A percentile compares a stretch with the other conserved stretches of the same genome.
Evolutionary conservation across 2,888 invertebrate genomes (phyloP).

Genomic region (Protonemura montana): DNA sequence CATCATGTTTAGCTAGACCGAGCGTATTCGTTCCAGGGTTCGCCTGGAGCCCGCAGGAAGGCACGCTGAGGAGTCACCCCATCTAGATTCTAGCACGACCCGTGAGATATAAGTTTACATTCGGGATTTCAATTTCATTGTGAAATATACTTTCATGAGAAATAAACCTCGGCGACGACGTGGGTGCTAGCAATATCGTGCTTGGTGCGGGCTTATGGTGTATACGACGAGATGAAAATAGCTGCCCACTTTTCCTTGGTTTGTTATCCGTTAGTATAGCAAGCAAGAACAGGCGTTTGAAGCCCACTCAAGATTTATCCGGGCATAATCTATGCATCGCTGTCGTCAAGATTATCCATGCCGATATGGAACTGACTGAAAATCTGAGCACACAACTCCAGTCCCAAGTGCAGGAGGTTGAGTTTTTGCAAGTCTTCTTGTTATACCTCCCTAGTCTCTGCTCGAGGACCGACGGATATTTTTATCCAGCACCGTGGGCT

Average conservation of each 20-base stretch:
- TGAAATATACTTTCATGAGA: neutral
- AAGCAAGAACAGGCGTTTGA: neutral
- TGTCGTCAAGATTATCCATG: neutral
- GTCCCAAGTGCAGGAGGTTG: neutral
- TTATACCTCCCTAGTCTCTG: neutral
- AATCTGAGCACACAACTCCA: neutral
- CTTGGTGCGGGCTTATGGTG: neutral
- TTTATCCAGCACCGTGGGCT: neutral
- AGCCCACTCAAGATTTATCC: neutral
- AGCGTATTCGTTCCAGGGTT: too few species aligned
- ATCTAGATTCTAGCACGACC: neutral
- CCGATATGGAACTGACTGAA: neutral
- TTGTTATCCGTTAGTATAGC: neutral
- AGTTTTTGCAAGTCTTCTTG: neutral
- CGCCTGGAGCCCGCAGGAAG: too few species aligned
- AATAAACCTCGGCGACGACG: neutral
- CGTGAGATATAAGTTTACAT: neutral
- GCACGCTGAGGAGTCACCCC: neutral
- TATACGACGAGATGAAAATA: neutral
- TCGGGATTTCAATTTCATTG: neutral
- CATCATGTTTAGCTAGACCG: too few species aligned
- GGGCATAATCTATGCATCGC: neutral
- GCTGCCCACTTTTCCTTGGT: neutral
- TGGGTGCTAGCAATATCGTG: neutral
- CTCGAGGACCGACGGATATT: neutral